A percentile compares a stretch with the other conserved stretches of the same genome.
phyloP scores from a whole-genome alignment of 2,113 vertebrate species.

The Isichthys henryi region DNA sequence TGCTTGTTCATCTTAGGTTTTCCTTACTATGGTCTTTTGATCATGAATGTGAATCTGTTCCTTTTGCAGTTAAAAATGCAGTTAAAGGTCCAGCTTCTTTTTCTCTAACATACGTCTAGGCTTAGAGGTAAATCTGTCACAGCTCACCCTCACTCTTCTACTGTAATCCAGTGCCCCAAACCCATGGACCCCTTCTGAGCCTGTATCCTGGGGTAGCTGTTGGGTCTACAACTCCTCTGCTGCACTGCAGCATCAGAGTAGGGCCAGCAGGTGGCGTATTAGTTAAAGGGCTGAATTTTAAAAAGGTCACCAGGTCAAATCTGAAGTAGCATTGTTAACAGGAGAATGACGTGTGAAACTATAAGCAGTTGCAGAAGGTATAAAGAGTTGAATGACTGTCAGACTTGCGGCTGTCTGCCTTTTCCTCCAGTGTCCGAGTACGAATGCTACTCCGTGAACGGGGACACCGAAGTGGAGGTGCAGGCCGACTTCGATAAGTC shows the following conservation, averaged over 20 bases:
- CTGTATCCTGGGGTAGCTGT: neutral
- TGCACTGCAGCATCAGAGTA: neutral
- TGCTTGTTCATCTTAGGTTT: neutral
- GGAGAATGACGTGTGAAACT: neutral
- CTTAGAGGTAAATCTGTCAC: neutral
- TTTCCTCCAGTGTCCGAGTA: slow-evolving; percentile 77
- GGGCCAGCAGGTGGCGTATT: neutral
- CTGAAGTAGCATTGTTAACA: neutral
- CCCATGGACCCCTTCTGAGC: neutral
- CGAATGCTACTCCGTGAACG: slow-evolving; percentile 93
- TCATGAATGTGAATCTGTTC: neutral
- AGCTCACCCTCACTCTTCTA: neutral
- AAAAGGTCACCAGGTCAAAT: neutral
- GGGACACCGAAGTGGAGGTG: slow-evolving; percentile 73
- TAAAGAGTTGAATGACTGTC: neutral
- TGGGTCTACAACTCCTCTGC: neutral
- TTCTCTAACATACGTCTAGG: neutral
- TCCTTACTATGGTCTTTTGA: neutral
- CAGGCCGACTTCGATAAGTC: slow-evolving; percentile 89
- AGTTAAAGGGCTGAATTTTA: neutral
- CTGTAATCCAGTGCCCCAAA: neutral
- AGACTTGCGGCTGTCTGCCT: neutral
- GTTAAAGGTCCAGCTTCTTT: neutral
- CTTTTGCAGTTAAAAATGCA: neutral
- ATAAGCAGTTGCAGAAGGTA: neutral